These are phyloP conservation scores for Salarias fasciatus DNA, from an alignment of 2,797 vertebrate species.

Conservation along the genomic window DNA sequence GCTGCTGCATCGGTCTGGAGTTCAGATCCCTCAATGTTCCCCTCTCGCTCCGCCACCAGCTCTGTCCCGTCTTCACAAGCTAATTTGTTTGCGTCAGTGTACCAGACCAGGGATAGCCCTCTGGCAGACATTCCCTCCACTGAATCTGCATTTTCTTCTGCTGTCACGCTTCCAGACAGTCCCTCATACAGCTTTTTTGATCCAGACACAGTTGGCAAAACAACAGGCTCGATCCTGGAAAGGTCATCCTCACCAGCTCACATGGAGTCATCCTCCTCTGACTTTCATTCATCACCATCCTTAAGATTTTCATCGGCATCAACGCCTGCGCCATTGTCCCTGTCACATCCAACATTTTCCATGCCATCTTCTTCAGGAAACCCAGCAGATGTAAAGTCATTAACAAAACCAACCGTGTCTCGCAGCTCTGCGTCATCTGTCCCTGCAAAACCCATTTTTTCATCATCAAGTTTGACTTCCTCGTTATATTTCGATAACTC, in stretches of 20 bases:
- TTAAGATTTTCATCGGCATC: no score
- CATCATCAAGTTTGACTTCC: constrained; percentile 25
- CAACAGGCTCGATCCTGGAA: constrained; percentile 13
- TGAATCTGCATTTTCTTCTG: constrained; percentile 28
- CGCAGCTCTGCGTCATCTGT: constrained; percentile 14
- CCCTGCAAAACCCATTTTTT: constrained; percentile 40
- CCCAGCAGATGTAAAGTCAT: constrained; percentile 7
- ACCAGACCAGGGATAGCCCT: constrained; percentile 14
- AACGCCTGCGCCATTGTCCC: constrained; percentile 17
- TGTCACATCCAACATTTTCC: constrained; percentile 7
- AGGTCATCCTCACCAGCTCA: constrained; percentile 13
- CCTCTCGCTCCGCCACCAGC: constrained; percentile 38
- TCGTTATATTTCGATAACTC: constrained; percentile 21
- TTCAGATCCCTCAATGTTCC: constrained; percentile 21
- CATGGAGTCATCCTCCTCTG: neutral
- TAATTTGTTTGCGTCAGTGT: constrained; percentile 3
- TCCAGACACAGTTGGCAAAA: neutral
- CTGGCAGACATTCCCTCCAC: constrained; percentile 21
- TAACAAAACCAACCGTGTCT: constrained; percentile 9
- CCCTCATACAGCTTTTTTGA: constrained; percentile 13
- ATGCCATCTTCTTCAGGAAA: constrained; percentile 1
- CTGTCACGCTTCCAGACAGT: constrained; percentile 28
- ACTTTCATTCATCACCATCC: neutral
- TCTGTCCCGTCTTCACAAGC: constrained; percentile 36
- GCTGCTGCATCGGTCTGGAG: constrained; percentile 29